These are phyloP conservation scores for Dryomyza anilis DNA, from an alignment of 2,888 invertebrate genomes.

Conservation along the genomic window DNA sequence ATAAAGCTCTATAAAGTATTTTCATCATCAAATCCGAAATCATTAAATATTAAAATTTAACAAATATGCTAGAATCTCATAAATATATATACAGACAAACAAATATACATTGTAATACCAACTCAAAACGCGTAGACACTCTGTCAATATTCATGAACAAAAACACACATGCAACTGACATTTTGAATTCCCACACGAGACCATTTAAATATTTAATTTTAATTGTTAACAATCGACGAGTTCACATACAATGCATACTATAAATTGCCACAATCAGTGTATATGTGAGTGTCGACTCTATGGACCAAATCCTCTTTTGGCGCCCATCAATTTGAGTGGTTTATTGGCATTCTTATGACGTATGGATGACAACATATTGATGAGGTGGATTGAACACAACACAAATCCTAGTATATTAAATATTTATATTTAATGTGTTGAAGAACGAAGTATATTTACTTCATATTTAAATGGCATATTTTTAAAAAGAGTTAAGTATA, in stretches of 20 bases:
- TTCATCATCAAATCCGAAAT: slow-evolving; percentile 1
- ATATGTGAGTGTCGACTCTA: not conserved
- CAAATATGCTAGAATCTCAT: not conserved
- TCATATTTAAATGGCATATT: too few species aligned
- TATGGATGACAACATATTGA: slow-evolving; percentile 1
- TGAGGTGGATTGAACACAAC: not conserved
- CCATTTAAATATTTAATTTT: slow-evolving; percentile 36
- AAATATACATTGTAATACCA: too few species aligned
- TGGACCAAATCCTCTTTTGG: not conserved
- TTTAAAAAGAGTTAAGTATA: too few species aligned
- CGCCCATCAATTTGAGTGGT: not conserved
- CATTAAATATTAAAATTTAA: not conserved
- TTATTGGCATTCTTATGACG: not conserved
- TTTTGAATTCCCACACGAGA: slow-evolving; percentile 23
- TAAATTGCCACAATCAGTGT: not conserved
- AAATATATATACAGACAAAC: not conserved
- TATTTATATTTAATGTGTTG: too few species aligned
- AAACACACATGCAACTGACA: not conserved
- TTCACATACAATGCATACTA: not conserved
- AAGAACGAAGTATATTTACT: too few species aligned
- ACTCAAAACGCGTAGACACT: not conserved
- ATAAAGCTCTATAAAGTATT: not conserved
- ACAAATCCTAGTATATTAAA: too few species aligned
- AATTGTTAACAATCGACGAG: slow-evolving; percentile 36
- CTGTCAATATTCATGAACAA: not conserved